These are phyloP conservation scores for Arnoldichthys spilopterus DNA, from an alignment of 2,797 vertebrate species.

Conservation along the genomic window DNA sequence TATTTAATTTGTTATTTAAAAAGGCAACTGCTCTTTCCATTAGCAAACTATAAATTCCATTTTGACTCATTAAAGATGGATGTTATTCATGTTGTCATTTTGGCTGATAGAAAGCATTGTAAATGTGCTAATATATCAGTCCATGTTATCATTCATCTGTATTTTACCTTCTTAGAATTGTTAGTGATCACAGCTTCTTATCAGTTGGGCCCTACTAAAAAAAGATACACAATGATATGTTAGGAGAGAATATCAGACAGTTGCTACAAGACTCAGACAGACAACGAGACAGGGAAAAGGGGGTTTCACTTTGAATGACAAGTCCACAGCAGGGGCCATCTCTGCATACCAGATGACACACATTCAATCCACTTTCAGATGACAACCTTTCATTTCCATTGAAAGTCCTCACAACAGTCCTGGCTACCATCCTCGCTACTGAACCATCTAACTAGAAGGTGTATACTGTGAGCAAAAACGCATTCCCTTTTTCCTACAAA, in stretches of 20 bases:
- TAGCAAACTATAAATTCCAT: too few species aligned
- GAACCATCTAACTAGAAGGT: neutral
- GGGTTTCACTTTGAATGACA: slow-evolving; percentile 42
- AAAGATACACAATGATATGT: neutral
- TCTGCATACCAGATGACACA: slow-evolving; percentile 46
- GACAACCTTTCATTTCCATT: neutral
- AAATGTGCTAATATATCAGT: too few species aligned
- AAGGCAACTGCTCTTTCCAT: too few species aligned
- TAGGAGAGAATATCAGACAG: neutral
- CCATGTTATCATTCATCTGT: too few species aligned
- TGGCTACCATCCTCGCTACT: neutral
- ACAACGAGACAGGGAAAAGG: slow-evolving; percentile 16
- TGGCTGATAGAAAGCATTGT: too few species aligned
- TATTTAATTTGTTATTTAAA: too few species aligned
- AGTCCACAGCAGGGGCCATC: slow-evolving; percentile 35
- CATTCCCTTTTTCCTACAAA: neutral
- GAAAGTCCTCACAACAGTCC: neutral
- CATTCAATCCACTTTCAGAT: neutral
- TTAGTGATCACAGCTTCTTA: too few species aligned
- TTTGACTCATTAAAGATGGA: too few species aligned
- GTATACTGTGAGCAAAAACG: neutral
- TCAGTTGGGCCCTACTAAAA: neutral
- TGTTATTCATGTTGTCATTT: too few species aligned
- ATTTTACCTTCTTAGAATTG: too few species aligned
- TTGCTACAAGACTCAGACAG: slow-evolving; percentile 5